phyloP scores from a whole-genome alignment of 1,140 invertebrate genomes.

The Drosophila santomea region DNA sequence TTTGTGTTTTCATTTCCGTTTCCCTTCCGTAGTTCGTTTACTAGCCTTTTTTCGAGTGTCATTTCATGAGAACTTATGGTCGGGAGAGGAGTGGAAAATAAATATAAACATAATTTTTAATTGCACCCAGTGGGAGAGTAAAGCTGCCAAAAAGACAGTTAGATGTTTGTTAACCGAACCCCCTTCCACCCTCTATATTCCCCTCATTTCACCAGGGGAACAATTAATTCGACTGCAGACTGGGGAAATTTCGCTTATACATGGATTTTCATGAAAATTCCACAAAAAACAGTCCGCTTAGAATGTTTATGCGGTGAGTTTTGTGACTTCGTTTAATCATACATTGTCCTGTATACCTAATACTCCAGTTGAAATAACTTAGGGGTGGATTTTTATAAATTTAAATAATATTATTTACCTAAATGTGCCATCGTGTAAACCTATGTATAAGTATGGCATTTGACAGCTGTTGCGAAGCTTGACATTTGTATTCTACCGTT shows the following conservation, averaged over 20 bases:
- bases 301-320: neutral
- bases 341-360: neutral
- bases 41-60: slow-evolving; percentile 14
- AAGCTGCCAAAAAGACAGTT: slow-evolving; percentile 48
- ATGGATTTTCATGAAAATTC: slow-evolving; percentile 33
- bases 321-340: neutral
- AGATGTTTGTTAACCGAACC: slow-evolving; percentile 25
- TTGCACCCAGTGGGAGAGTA: slow-evolving; percentile 63
- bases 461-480: slow-evolving; percentile 41
- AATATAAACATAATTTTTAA: slow-evolving; percentile 78
- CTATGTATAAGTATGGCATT: slow-evolving; percentile 1
- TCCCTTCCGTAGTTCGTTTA: slow-evolving; percentile 2
- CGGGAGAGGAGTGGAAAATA: slow-evolving; percentile 17
- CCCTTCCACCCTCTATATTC: neutral
- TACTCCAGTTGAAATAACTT: no score
- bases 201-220: slow-evolving; percentile 21
- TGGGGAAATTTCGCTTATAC: slow-evolving; percentile 31
- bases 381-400: no score
- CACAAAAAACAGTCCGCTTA: no score
- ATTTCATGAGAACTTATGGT: slow-evolving; percentile 3
- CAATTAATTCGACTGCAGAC: slow-evolving; percentile 36
- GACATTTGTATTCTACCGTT: slow-evolving; percentile 72
- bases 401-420: no score
- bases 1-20: slow-evolving; percentile 38
- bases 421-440: neutral